Evolutionary conservation across 2,888 invertebrate species (phyloP).

Genomic region (Coelopa pilipes): DNA sequence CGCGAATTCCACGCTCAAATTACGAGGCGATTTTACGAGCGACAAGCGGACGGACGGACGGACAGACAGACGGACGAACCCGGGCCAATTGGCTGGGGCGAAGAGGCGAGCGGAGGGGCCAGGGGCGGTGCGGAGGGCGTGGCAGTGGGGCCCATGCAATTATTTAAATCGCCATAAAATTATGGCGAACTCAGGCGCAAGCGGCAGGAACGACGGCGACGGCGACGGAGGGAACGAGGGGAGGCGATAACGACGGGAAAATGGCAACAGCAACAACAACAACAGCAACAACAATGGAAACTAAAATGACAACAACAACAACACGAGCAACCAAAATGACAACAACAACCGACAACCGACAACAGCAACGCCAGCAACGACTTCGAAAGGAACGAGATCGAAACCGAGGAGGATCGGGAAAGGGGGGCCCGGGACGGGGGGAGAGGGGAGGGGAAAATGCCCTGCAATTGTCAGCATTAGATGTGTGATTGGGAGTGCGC

Average conservation of each 20-base stretch:
- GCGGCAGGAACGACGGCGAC: constrained; percentile 29
- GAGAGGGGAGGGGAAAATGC: not conserved
- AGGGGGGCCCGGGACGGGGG: not conserved
- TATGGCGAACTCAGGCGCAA: constrained; percentile 16
- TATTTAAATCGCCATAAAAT: constrained; percentile 34
- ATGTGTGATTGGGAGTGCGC: not conserved
- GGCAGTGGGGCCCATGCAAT: constrained; percentile 31
- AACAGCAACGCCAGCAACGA: too few species aligned
- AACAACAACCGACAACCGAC: too few species aligned
- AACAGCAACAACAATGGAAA: not conserved
- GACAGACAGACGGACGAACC: not conserved
- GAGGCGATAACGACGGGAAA: not conserved
- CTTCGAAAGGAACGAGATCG: too few species aligned
- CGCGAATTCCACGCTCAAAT: constrained; percentile 23
- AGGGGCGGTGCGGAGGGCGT: constrained; percentile 7
- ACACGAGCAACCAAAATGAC: too few species aligned
- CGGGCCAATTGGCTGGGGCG: too few species aligned
- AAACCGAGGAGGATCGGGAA: too few species aligned
- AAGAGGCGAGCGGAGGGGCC: not conserved
- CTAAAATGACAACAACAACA: not conserved
- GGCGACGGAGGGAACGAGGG: not conserved
- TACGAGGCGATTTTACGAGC: constrained; percentile 28
- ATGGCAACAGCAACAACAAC: not conserved
- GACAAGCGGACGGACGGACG: not conserved
- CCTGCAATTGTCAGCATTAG: constrained; percentile 12